These are phyloP conservation scores for Ellobius talpinus DNA, from an alignment of 2,113 vertebrate species.

Conservation along the genomic window DNA sequence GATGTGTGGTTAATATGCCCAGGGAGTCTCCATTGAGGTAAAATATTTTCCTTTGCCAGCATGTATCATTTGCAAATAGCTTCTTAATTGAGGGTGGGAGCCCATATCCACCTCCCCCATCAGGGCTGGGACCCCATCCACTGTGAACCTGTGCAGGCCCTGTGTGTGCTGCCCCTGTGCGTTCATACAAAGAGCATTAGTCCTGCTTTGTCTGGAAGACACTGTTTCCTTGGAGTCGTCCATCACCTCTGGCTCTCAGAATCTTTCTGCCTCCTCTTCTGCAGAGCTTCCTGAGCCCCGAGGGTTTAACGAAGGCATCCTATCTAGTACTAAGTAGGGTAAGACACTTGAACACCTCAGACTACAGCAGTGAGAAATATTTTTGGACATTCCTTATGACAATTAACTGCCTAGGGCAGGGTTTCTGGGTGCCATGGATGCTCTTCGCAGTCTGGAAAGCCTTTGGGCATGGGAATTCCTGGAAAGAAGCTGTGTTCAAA, in stretches of 20 bases:
- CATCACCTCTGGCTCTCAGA: background rate
- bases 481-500: background rate
- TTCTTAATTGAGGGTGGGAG: background rate
- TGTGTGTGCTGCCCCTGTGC: background rate
- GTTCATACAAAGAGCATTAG: fast-evolving
- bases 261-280: background rate
- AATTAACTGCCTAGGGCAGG: background rate
- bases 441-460: background rate
- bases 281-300: background rate
- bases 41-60: background rate
- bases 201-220: background rate
- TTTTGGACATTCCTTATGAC: background rate
- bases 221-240: background rate
- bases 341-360: background rate
- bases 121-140: background rate
- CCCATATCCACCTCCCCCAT: background rate
- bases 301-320: background rate
- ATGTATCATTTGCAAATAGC: background rate
- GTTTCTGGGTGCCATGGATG: background rate
- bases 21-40: background rate
- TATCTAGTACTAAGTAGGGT: background rate
- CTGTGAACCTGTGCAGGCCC: background rate
- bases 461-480: background rate
- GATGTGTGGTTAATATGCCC: background rate
- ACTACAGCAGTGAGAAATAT: background rate